Evolutionary conservation across 2,888 invertebrate genomes (phyloP).

Genomic region (Apeira syringaria): DNA sequence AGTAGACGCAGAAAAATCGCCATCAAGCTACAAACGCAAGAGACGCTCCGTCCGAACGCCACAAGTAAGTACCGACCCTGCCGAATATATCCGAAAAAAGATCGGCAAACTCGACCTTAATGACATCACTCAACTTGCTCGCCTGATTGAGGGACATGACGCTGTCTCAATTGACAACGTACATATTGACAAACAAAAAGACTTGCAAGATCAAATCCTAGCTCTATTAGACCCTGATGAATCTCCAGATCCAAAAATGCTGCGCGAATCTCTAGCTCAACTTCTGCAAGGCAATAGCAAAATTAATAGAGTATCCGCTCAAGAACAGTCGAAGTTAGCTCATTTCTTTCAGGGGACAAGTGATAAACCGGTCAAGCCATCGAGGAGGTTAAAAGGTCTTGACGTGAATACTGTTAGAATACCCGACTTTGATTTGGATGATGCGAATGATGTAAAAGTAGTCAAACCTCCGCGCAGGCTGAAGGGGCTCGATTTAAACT

Average conservation of each 20-base stretch:
- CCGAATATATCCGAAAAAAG: slow-evolving; percentile 65
- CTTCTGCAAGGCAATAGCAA: slow-evolving; percentile 57
- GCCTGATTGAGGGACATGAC: slow-evolving; percentile 69
- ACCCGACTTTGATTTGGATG: slow-evolving; percentile 19
- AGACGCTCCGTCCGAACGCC: slow-evolving; percentile 59
- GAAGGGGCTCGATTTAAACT: slow-evolving; percentile 21
- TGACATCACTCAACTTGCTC: slow-evolving; percentile 65
- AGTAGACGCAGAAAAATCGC: slow-evolving; percentile 65
- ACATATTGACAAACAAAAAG: slow-evolving; percentile 53
- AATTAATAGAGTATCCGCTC: slow-evolving; percentile 38
- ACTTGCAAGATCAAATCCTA: slow-evolving; percentile 67
- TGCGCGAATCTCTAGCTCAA: slow-evolving; percentile 57
- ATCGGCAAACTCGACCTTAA: slow-evolving; percentile 70
- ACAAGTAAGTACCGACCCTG: slow-evolving; percentile 75
- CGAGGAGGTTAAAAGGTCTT: slow-evolving; percentile 62
- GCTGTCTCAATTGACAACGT: slow-evolving; percentile 32
- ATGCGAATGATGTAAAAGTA: slow-evolving; percentile 11
- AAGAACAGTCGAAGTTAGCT: slow-evolving; percentile 41
- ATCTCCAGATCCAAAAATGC: slow-evolving; percentile 54
- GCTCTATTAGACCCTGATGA: slow-evolving; percentile 66
- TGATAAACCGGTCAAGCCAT: slow-evolving; percentile 46
- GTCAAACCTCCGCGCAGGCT: slow-evolving; percentile 21
- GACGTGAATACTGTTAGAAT: slow-evolving; percentile 49
- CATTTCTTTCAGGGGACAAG: slow-evolving; percentile 53
- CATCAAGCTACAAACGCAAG: slow-evolving; percentile 69